These are phyloP conservation scores for Drosophila melanica DNA, from an alignment of 1,140 invertebrate genomes.

Conservation along the genomic window DNA sequence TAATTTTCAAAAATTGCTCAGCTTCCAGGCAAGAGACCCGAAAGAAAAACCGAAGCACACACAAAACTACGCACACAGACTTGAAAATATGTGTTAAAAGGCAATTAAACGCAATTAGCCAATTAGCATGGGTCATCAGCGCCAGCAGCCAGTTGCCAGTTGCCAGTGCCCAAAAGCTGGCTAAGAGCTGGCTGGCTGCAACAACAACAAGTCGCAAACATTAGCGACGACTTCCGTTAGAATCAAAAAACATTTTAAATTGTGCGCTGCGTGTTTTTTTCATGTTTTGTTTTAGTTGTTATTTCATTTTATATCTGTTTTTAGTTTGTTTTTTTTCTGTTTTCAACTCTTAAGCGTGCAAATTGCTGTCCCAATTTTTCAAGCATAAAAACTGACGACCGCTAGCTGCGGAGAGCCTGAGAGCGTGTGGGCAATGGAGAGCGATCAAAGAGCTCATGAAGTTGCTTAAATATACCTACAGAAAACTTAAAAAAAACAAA, in stretches of 20 bases:
- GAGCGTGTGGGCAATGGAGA: slow-evolving; percentile 8
- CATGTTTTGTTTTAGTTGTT: slow-evolving; percentile 27
- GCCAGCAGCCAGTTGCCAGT: slow-evolving; percentile 26
- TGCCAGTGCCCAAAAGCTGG: slow-evolving; percentile 33
- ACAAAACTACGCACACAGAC: background rate
- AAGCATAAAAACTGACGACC: slow-evolving; percentile 72
- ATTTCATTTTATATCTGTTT: slow-evolving; percentile 23
- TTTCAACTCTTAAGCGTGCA: slow-evolving; percentile 61
- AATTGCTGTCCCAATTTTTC: slow-evolving; percentile 80
- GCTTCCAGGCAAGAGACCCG: slow-evolving; percentile 23
- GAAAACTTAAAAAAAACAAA: slow-evolving; percentile 13
- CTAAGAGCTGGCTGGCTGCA: slow-evolving; percentile 45
- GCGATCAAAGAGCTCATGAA: slow-evolving; percentile 29
- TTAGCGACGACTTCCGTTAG: slow-evolving; percentile 70
- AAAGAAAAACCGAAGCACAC: background rate
- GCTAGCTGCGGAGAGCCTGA: slow-evolving; percentile 21
- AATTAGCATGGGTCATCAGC: slow-evolving; percentile 77
- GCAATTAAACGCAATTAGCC: slow-evolving; percentile 79
- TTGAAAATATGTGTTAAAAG: slow-evolving; percentile 65
- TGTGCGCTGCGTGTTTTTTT: slow-evolving; percentile 14
- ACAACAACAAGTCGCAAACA: slow-evolving; percentile 17
- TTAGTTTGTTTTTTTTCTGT: slow-evolving; percentile 25
- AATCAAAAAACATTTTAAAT: slow-evolving; percentile 65
- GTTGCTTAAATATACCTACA: slow-evolving; percentile 46
- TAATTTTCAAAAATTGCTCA: slow-evolving; percentile 52